Evolutionary conservation across 1,140 invertebrate genomes (phyloP), one percentile per base, ranked within the genome.

Genomic region (Trachelipus rathkii): DNA sequence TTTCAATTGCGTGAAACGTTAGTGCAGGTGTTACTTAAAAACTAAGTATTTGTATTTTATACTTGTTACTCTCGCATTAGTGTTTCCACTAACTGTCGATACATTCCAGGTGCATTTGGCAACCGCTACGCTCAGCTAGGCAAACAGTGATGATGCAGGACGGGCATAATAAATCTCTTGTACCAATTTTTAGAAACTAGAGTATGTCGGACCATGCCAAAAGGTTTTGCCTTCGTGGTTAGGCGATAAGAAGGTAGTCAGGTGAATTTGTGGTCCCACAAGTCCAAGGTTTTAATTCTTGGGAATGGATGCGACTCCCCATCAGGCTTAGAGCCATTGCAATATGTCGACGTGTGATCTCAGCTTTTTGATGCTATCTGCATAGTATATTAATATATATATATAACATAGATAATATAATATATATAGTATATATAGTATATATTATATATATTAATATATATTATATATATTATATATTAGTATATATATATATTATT

Each of bases 261-360:
- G 80, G 80, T n/a, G 11, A 86, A 87, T 44, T 86, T 82, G 8
- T 86, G 85, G 74, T 87, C 87, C 86, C 86, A n/a, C n/a, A n/a
- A 87, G 72, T 85, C 83, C 3, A 87, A 77, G 0, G 46, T 50
- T 15, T 50, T 50, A 50, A 50, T 50, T 50, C 46, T 50, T 15
- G 46, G 15, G n/a, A n/a, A n/a, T 50, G 19, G 81, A 76, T 74
- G 75, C 68, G 75, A 83, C 83, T 23, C 81, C 73, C 23, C 72
- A 68, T 10, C 76, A n/a, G n/a, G 13, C 72, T 71, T 13, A 66
- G 73, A 19, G 7, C 72, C 78, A 76, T 82, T 77, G 66, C 80
- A 60, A 72, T 79, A 80, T 84, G 66, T 68, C 43, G 5, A 73
- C 9, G 46, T 15, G 46, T 50, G 46, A 15, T 50, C 46, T 15